phyloP scores from a whole-genome alignment of 1,140 invertebrate species.

The Tetramorium simillimum region DNA sequence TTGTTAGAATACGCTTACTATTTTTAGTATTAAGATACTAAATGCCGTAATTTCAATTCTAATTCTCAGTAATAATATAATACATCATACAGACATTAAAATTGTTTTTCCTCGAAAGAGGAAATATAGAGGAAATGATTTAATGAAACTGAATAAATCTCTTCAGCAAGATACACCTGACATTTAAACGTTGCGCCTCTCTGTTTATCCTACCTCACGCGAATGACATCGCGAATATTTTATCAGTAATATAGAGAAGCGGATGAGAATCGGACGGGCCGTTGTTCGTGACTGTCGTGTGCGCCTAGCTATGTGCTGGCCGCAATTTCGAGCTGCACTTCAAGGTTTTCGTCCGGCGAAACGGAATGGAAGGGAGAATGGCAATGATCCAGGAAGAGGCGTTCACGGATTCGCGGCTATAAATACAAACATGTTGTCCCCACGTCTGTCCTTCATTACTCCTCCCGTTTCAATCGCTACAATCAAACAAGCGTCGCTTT shows the following conservation, averaged over 20 bases:
- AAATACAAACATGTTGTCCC: conserved; percentile 53
- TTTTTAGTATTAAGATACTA: background rate
- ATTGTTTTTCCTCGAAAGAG: background rate
- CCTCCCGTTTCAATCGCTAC: background rate
- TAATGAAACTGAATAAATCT: background rate
- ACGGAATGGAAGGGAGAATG: conserved; percentile 55
- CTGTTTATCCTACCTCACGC: background rate
- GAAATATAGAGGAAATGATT: background rate
- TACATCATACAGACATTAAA: background rate
- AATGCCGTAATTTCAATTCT: background rate
- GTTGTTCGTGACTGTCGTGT: conserved; percentile 5
- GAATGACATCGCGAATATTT: background rate
- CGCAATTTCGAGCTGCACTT: conserved; percentile 10
- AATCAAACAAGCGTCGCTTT: background rate
- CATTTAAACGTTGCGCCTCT: background rate
- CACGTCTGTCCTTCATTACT: background rate
- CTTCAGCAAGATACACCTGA: background rate
- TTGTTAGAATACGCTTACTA: background rate
- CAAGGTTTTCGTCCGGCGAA: conserved; percentile 43
- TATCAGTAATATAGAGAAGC: background rate
- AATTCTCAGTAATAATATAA: background rate
- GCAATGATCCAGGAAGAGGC: conserved; percentile 54
- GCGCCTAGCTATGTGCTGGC: conserved; percentile 26
- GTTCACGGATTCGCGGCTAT: conserved; percentile 46
- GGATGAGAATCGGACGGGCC: background rate